Evolutionary conservation across 2,888 invertebrate genomes (phyloP).

Genomic region (Caenorhabditis imperialis): DNA sequence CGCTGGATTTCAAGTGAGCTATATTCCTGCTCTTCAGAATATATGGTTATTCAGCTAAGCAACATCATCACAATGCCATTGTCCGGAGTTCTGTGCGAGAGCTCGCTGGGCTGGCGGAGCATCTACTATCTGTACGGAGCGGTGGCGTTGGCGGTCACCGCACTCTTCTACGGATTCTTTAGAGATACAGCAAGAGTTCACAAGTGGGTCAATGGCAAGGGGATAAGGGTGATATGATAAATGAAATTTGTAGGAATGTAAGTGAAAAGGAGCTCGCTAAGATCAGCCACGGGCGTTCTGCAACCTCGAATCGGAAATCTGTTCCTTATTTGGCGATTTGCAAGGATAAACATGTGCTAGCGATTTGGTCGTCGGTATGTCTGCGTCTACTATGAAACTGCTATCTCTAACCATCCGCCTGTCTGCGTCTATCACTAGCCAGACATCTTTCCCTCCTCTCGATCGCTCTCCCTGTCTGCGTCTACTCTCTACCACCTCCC

Average conservation of each 20-base stretch:
- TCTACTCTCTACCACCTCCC: no score
- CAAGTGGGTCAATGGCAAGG: constrained; percentile 8
- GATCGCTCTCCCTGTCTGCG: no score
- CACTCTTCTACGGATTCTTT: constrained; percentile 41
- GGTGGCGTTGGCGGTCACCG: constrained; percentile 14
- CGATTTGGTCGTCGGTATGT: constrained; percentile 45
- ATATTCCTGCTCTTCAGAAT: neutral
- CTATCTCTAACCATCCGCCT: no score
- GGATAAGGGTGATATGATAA: neutral
- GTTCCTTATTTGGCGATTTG: constrained; percentile 59
- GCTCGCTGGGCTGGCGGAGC: constrained; percentile 49
- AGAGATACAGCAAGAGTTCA: constrained; percentile 43
- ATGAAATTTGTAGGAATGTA: constrained; percentile 41
- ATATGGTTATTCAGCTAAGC: constrained; percentile 21
- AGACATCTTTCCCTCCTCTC: no score
- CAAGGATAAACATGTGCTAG: constrained; percentile 33
- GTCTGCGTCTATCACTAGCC: no score
- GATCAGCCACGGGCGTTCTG: constrained; percentile 32
- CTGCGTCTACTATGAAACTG: no score
- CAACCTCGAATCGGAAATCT: constrained; percentile 2
- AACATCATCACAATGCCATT: constrained; percentile 55
- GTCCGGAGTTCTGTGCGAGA: constrained; percentile 55
- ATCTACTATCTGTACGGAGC: constrained; percentile 54
- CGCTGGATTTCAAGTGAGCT: constrained; percentile 48
- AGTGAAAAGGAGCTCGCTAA: constrained; percentile 45